A percentile compares a stretch with the other conserved stretches of the same genome.
Conservation (phyloP, 2,888 invertebrate genomes). For the Axea sp. region DNA sequence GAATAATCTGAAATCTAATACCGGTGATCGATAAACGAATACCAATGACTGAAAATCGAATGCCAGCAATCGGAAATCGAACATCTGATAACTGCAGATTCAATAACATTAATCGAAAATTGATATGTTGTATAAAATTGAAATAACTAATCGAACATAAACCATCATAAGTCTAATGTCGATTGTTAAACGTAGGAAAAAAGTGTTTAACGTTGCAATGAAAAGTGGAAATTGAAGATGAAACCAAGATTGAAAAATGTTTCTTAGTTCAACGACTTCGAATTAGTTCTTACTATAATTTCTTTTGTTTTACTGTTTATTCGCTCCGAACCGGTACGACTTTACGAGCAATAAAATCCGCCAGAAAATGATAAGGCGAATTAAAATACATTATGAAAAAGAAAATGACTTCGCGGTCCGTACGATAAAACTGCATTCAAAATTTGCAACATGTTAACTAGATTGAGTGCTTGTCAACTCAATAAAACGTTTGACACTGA, state of each 20-base stretch:
- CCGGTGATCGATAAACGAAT: no score
- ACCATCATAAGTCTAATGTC: no score
- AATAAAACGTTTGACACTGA: conserved; percentile 46
- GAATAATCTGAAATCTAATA: no score
- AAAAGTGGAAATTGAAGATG: no score
- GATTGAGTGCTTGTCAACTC: conserved; percentile 48
- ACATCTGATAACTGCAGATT: no score
- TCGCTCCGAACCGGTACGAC: conserved; percentile 28
- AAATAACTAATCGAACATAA: no score
- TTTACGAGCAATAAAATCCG: conserved; percentile 49
- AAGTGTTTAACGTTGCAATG: no score
- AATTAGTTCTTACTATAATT: background rate
- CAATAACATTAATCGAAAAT: no score
- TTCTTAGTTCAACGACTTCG: background rate
- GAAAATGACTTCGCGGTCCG: conserved; percentile 19
- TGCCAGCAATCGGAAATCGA: no score
- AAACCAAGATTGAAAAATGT: background rate
- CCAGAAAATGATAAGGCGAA: conserved; percentile 49
- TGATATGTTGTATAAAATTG: no score
- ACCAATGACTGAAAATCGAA: no score
- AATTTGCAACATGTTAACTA: conserved; percentile 46
- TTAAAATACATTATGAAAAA: conserved; percentile 38
- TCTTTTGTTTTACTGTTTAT: conserved; percentile 4
- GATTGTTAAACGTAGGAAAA: no score
- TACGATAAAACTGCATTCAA: conserved; percentile 24